Conservation (phyloP, 2,113 vertebrate species). For the Thinocorus orbignyianus region DNA sequence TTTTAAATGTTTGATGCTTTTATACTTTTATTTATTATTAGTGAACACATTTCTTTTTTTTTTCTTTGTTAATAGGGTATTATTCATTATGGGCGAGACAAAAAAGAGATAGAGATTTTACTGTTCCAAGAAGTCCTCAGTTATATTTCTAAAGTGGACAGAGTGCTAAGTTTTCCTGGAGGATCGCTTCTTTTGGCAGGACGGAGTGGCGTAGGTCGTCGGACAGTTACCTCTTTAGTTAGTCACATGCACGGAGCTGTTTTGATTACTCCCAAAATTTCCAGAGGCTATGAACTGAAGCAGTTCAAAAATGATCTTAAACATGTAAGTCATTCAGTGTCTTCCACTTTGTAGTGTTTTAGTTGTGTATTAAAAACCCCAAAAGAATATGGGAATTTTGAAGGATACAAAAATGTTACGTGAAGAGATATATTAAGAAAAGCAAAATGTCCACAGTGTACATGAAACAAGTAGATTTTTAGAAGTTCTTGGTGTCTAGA, state of each 20-base stretch:
- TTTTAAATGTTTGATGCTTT: background rate
- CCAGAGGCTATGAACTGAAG: constrained; percentile 90
- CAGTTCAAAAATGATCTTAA: constrained; percentile 95
- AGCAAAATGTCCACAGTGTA: background rate
- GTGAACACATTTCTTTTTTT: background rate
- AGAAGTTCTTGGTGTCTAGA: background rate
- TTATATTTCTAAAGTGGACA: constrained; percentile 87
- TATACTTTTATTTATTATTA: background rate
- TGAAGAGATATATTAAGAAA: background rate
- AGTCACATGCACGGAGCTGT: constrained; percentile 92
- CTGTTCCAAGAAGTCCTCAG: constrained; percentile 93
- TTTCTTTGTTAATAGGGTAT: constrained; percentile 78
- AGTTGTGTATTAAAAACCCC: background rate
- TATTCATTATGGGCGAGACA: constrained; percentile 91
- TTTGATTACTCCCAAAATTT: constrained; percentile 88
- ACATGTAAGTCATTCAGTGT: constrained; percentile 71
- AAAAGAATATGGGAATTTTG: background rate
- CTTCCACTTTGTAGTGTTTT: background rate
- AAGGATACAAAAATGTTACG: background rate
- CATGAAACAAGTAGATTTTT: background rate
- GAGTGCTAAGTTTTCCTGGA: constrained; percentile 90
- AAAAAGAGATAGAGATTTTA: constrained; percentile 88
- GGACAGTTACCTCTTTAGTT: constrained; percentile 87
- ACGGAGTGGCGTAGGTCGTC: constrained; percentile 91
- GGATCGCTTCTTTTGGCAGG: constrained; percentile 94